A percentile compares a stretch with the other conserved stretches of the same genome.
These are phyloP conservation scores for Narcine bancroftii DNA, from an alignment of 2,113 vertebrate species.

Conservation along the genomic window DNA sequence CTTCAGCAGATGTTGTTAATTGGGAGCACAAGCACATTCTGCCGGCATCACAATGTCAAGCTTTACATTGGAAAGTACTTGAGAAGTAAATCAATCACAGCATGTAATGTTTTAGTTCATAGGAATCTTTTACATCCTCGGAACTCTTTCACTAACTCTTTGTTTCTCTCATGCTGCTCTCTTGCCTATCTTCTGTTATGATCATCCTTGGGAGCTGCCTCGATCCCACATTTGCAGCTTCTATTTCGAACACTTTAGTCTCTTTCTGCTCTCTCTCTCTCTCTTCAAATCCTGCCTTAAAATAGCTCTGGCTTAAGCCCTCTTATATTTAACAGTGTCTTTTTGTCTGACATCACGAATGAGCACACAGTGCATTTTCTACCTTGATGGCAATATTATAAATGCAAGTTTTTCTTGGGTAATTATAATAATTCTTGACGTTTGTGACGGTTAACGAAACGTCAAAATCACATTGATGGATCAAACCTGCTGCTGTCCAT, in stretches of 20 bases:
- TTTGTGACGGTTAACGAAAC: neutral
- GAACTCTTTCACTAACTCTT: neutral
- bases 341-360: neutral
- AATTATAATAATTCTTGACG: neutral
- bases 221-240: neutral
- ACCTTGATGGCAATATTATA: neutral
- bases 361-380: neutral
- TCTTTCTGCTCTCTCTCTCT: neutral
- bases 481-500: neutral
- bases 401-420: neutral
- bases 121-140: too few relatives aligned
- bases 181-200: neutral
- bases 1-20: neutral
- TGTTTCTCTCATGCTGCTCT: neutral
- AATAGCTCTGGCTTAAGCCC: neutral
- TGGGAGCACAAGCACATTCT: neutral
- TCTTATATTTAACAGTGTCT: neutral
- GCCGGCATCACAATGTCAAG: neutral
- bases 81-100: neutral
- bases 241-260: neutral
- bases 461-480: neutral
- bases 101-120: neutral
- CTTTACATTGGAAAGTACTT: neutral
- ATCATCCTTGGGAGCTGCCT: neutral
- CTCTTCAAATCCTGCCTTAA: neutral